Conservation (phyloP, 2,113 vertebrate species). For the Pygoscelis adeliae region DNA sequence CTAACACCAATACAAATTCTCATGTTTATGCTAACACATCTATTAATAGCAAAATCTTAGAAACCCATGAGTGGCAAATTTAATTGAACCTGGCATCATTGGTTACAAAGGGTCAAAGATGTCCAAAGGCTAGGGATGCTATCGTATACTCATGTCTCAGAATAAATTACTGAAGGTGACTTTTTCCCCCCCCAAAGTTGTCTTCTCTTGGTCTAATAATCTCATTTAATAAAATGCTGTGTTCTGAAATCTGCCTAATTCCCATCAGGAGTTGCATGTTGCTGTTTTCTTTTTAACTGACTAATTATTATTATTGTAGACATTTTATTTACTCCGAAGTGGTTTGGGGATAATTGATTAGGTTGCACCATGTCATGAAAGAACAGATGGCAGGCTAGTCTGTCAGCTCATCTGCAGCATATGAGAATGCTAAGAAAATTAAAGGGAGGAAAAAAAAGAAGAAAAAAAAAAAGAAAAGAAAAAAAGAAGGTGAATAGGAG, state of each 20-base stretch:
- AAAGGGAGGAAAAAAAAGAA: background rate
- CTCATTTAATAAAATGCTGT: background rate
- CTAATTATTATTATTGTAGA: conserved; percentile 73
- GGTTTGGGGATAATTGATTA: conserved; percentile 83
- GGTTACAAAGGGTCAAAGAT: background rate
- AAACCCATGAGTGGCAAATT: background rate
- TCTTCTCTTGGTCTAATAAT: background rate
- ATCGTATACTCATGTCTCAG: background rate
- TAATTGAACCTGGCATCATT: background rate
- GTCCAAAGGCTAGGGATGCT: background rate
- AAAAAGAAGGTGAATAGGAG: conserved; percentile 76
- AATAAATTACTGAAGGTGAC: background rate
- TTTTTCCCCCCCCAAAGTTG: background rate
- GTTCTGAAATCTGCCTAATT: conserved; percentile 55
- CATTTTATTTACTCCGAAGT: conserved; percentile 70
- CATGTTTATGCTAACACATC: background rate
- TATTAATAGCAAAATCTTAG: background rate
- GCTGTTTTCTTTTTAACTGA: conserved; percentile 67
- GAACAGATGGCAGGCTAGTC: conserved; percentile 81
- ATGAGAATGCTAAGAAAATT: conserved; percentile 54
- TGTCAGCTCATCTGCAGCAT: conserved; percentile 41
- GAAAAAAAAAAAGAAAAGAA: conserved; percentile 7
- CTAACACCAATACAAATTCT: background rate
- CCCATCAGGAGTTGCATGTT: conserved; percentile 11
- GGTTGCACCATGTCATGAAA: conserved; percentile 82